These are phyloP conservation scores for Coreius guichenoti DNA, from an alignment of 2,797 vertebrate species.

Conservation along the genomic window DNA sequence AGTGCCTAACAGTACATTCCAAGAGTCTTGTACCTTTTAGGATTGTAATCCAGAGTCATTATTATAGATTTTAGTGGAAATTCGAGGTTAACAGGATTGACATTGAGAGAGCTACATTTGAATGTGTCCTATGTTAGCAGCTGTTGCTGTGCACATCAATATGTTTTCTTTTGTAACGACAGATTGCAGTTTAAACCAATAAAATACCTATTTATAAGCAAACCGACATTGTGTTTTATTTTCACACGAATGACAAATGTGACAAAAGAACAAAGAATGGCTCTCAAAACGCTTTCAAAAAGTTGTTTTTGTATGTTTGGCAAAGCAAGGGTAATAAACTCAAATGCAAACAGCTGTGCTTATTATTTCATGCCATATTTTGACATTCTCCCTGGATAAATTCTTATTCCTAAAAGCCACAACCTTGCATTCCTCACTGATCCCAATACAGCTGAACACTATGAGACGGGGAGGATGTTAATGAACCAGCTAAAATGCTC, in stretches of 20 bases:
- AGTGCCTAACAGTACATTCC: conserved; percentile 91
- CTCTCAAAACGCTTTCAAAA: neutral
- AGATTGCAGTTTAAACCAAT: conserved; percentile 93
- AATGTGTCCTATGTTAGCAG: conserved; percentile 85
- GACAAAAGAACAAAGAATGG: neutral
- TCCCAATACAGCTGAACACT: neutral
- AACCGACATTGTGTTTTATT: neutral
- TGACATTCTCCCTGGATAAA: conserved; percentile 12
- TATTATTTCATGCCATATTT: conserved; percentile 35
- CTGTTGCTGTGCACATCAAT: conserved; percentile 84
- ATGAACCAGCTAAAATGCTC: conserved; percentile 4
- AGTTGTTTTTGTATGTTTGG: neutral
- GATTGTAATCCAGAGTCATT: conserved; percentile 44
- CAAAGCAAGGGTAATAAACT: conserved; percentile 2
- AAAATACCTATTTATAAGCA: conserved; percentile 74
- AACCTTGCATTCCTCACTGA: conserved; percentile 24
- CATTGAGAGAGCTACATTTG: conserved; percentile 76
- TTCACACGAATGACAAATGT: neutral
- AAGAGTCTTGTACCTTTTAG: conserved; percentile 54
- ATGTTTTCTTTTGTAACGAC: conserved; percentile 88
- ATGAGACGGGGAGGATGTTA: neutral
- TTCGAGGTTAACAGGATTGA: conserved; percentile 79
- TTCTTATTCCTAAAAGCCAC: neutral
- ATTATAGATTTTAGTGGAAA: conserved; percentile 65
- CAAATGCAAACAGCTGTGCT: conserved; percentile 27